phyloP scores from a whole-genome alignment of 2,113 vertebrate species.

The Ctenomys sociabilis region DNA sequence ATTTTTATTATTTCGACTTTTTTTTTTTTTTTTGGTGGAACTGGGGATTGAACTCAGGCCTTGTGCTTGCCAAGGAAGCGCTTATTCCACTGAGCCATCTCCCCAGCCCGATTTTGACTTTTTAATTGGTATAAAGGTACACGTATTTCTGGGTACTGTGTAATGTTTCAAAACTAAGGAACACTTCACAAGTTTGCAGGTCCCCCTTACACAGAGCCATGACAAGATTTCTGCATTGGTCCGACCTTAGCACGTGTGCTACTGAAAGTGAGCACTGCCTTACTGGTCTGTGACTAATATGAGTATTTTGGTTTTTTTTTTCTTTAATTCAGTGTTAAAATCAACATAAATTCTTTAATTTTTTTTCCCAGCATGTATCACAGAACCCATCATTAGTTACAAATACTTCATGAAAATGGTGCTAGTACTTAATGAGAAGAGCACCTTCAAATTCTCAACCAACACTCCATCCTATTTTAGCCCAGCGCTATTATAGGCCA shows the following conservation, averaged over 20 bases:
- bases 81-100: no score
- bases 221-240: no score
- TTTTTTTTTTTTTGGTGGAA: no score
- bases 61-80: no score
- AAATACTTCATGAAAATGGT: neutral
- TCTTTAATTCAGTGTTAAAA: neutral
- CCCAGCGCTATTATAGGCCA: neutral
- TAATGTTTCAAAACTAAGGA: neutral
- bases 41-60: no score
- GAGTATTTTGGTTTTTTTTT: neutral
- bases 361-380: neutral
- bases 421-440: neutral
- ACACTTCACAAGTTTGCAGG: neutral
- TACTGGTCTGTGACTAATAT: neutral
- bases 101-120: no score
- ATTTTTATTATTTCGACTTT: neutral
- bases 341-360: neutral
- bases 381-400: neutral
- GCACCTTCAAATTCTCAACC: neutral
- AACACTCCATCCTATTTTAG: neutral
- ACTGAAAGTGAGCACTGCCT: neutral
- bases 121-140: neutral
- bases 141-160: neutral
- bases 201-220: neutral
- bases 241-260: neutral